phyloP scores from a whole-genome alignment of 2,888 invertebrate genomes.

The Drosophila meridionalis region DNA sequence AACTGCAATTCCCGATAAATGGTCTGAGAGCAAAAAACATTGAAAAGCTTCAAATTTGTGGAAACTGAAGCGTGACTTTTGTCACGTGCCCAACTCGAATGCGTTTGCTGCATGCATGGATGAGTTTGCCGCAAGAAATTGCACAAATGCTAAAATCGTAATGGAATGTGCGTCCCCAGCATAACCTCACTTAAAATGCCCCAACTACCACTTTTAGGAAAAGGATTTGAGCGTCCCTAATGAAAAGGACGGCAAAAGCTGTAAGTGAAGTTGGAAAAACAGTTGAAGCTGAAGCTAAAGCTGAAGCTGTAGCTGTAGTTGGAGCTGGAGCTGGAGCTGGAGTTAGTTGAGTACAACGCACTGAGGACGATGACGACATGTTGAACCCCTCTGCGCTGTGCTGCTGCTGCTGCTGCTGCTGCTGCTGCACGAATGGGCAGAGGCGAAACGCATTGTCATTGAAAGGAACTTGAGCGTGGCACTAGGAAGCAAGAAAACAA shows the following conservation, averaged over 20 bases:
- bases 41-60: constrained; percentile 17
- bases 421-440: constrained; percentile 40
- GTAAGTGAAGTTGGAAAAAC: constrained; percentile 7
- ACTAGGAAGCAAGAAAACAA: constrained; percentile 42
- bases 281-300: background rate
- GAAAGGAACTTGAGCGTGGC: constrained; percentile 72
- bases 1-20: constrained; percentile 28
- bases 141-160: constrained; percentile 21
- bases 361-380: constrained; percentile 57
- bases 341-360: constrained; percentile 68
- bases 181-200: constrained; percentile 17
- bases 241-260: constrained; percentile 37
- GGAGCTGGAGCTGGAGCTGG: constrained; percentile 3
- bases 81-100: constrained; percentile 47
- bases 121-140: constrained; percentile 8
- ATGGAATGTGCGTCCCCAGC: constrained; percentile 42
- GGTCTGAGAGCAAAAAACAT: constrained; percentile 19
- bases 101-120: constrained; percentile 6
- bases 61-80: constrained; percentile 21
- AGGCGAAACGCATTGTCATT: constrained; percentile 71
- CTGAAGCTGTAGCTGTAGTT: background rate
- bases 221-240: constrained; percentile 48
- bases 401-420: background rate
- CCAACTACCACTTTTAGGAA: constrained; percentile 24
- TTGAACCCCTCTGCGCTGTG: constrained; percentile 9